Evolutionary conservation across 2,113 vertebrate species (phyloP), one percentile per base, ranked within the genome.

Genomic region (Aegotheles bennettii): DNA sequence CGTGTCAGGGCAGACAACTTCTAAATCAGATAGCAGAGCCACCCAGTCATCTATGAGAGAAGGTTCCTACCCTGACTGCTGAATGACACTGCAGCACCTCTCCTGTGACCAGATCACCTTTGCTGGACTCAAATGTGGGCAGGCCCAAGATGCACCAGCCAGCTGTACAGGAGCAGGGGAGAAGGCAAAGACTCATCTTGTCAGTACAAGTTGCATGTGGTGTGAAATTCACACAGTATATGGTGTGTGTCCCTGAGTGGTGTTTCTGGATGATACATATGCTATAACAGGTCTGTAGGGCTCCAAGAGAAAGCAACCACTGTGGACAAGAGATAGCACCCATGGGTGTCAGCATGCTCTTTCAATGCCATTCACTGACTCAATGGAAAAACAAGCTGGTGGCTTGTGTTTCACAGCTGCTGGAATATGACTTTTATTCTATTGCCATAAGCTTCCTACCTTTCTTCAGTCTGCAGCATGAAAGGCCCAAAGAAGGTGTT

Each of bases 181-280:
- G 40, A 54, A 71, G 42, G 25, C 51, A 68, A 4, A 0, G 21
- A 51, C 7, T 7, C 43, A 31, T 7, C 51, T 63, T 23, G 33
- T 1, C 31, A 33, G 16, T 26, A 23, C 21, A 6, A 57, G 11
- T 1, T 57, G 11, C 23, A 56, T 2, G 1, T 8, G 16, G 16
- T 48, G 35, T 69, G 51, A 81, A 51, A 71, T 35, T 51, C 67
- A 24, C 20, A 42, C 61, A 20, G 19, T 33, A 7, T 5, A 14
- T 16, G 36, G 35, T 67, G 56, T 18, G 10, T 77, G 28, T 9
- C 54, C 40, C n/a, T 26, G 14, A 8, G 6, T 35, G 33, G 71
- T 43, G 16, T 33, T 64, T 71, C 33, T 65, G 63, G 67, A 4
- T 69, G 75, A 26, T 7, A 24, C 3, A 13, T 45, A 2, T 31